A percentile compares a stretch with the other conserved stretches of the same genome.
Conservation (phyloP, 2,113 vertebrate species). For the Taxidea taxus region DNA sequence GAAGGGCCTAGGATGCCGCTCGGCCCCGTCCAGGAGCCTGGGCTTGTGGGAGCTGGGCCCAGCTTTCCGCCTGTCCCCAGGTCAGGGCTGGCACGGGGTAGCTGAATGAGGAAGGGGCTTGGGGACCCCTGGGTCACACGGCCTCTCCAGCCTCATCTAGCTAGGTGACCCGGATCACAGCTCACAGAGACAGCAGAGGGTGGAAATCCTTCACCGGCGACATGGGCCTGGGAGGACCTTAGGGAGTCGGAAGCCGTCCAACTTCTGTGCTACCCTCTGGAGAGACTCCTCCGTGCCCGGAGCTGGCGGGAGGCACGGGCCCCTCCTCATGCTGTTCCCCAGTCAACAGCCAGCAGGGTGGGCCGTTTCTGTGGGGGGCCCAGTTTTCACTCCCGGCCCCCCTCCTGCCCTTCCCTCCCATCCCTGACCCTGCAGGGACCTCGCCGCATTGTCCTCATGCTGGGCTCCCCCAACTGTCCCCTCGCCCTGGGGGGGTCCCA, state of each 20-base stretch:
- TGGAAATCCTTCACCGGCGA: background rate
- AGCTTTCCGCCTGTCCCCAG: background rate
- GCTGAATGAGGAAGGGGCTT: background rate
- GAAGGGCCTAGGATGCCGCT: background rate
- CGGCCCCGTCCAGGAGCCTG: background rate
- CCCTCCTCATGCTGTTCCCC: background rate
- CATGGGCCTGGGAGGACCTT: background rate
- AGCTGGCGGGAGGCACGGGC: background rate
- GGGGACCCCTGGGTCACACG: background rate
- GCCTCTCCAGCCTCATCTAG: background rate
- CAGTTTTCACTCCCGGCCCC: background rate
- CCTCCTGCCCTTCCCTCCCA: background rate
- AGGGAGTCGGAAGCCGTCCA: background rate
- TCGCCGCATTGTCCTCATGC: background rate
- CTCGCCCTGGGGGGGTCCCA: background rate
- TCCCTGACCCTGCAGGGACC: background rate
- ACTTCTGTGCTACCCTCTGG: background rate
- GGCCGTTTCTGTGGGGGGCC: background rate
- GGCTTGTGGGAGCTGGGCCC: background rate
- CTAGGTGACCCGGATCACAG: accelerated
- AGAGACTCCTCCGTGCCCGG: too few species aligned
- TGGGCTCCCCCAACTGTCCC: background rate
- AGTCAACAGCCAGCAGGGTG: background rate
- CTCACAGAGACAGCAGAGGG: background rate
- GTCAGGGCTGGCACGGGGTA: background rate